Conservation (phyloP, 2,888 invertebrate genomes). For the Drosophila anceps region DNA sequence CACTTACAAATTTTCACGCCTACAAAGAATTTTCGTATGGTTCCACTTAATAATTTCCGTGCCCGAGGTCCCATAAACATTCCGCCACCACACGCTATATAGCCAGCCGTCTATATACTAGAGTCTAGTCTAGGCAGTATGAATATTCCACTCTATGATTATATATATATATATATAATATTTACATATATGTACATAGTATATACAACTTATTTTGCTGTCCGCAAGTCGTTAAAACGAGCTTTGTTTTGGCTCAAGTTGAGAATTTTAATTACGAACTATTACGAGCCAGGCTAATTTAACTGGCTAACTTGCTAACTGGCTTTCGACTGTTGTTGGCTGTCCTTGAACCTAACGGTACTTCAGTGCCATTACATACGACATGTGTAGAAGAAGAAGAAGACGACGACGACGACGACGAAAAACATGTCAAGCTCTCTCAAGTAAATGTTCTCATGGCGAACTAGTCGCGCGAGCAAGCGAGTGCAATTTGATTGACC, state of each 20-base stretch:
- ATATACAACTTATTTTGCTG: neutral
- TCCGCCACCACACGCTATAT: neutral
- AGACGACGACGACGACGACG: no score
- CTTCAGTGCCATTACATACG: conserved; percentile 7
- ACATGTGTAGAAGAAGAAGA: neutral
- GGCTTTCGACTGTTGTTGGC: conserved; percentile 13
- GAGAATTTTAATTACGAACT: conserved; percentile 6
- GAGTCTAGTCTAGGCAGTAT: neutral
- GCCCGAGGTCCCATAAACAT: neutral
- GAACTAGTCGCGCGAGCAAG: conserved; percentile 19
- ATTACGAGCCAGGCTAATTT: conserved; percentile 12
- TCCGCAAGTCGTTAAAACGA: neutral
- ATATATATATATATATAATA: neutral
- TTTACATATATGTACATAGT: neutral
- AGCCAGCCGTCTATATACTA: neutral
- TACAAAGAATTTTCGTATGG: neutral
- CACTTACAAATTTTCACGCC: neutral
- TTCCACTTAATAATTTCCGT: conserved; percentile 5
- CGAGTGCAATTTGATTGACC: conserved; percentile 74
- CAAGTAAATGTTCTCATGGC: conserved; percentile 4
- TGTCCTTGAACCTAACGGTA: conserved; percentile 47
- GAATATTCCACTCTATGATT: neutral
- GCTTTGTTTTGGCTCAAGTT: neutral
- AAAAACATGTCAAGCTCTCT: neutral
- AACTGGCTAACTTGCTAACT: conserved; percentile 14